Evolutionary conservation across 2,113 vertebrate genomes (phyloP).

Genomic region (Zeus faber): DNA sequence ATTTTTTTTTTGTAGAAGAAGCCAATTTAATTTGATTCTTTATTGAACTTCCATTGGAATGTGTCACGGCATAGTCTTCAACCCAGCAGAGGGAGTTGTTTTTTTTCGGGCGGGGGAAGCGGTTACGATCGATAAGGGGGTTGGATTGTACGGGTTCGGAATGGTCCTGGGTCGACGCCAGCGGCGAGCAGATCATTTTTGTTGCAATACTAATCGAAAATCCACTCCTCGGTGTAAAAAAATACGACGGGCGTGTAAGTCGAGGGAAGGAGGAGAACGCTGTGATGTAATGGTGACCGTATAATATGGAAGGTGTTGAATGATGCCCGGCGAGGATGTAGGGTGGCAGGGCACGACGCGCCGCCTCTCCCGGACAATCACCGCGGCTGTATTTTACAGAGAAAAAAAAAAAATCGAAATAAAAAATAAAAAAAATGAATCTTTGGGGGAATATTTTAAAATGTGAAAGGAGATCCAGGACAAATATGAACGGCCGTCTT

Average conservation of each 20-base stretch:
- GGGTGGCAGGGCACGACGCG: constrained; percentile 32
- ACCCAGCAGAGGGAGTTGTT: background rate
- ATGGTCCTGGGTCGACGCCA: background rate
- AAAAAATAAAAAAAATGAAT: background rate
- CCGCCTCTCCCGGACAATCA: constrained; percentile 47
- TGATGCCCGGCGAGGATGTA: constrained; percentile 36
- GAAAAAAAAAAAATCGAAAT: background rate
- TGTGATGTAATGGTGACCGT: constrained; percentile 27
- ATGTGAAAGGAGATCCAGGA: constrained; percentile 55
- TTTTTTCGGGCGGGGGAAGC: background rate
- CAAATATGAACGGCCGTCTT: constrained; percentile 74
- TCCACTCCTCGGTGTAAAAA: constrained; percentile 14
- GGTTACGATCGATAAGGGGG: background rate
- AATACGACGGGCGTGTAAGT: constrained; percentile 22
- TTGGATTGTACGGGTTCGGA: background rate
- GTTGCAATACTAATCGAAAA: background rate
- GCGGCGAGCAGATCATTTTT: background rate
- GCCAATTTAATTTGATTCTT: constrained; percentile 82
- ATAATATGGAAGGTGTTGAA: constrained; percentile 48
- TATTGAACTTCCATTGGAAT: constrained; percentile 81
- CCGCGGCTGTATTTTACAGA: constrained; percentile 41
- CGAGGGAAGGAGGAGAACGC: constrained; percentile 17
- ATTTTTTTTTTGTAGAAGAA: constrained; percentile 75
- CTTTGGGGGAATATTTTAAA: constrained; percentile 58
- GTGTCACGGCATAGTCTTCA: constrained; percentile 3